phyloP scores from a whole-genome alignment of 2,113 vertebrate genomes.

The Phrynosoma blainvillii region DNA sequence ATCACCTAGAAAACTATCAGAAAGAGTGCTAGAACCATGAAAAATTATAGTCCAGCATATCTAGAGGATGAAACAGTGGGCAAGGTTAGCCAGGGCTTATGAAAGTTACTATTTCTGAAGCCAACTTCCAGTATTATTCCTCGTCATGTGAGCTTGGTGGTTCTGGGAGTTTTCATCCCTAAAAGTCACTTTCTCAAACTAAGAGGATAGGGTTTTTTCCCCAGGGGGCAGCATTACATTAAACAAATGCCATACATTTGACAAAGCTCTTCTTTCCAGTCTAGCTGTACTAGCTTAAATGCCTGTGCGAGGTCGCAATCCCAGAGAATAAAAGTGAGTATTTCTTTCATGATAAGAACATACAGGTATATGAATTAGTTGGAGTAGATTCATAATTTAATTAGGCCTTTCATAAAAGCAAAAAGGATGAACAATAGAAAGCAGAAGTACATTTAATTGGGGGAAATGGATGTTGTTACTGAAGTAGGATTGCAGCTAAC shows the following conservation, averaged over 20 bases:
- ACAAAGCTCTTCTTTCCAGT: neutral
- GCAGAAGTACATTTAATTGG: neutral
- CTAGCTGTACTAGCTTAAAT: neutral
- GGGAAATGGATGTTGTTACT: neutral
- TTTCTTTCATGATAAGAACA: constrained; percentile 8
- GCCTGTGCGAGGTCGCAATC: neutral
- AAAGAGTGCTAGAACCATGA: neutral
- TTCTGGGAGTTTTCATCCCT: too few species aligned
- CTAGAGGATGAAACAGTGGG: too few species aligned
- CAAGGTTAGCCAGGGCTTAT: too few species aligned
- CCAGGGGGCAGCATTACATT: neutral
- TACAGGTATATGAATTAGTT: constrained; percentile 17
- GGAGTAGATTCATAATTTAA: constrained; percentile 11
- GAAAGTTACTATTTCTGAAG: too few species aligned
- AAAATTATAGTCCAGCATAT: too few species aligned
- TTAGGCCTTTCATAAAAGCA: constrained; percentile 8
- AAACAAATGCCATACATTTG: neutral
- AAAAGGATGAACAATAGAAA: neutral
- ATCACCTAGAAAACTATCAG: neutral
- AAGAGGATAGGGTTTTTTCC: neutral
- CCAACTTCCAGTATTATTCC: too few species aligned
- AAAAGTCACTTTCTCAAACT: too few species aligned
- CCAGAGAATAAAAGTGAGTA: neutral
- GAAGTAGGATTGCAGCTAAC: neutral
- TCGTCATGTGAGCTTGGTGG: too few species aligned